A percentile compares a stretch with the other conserved stretches of the same genome.
phyloP scores from a whole-genome alignment of 2,888 invertebrate genomes.

The Andrena trimmerana region DNA sequence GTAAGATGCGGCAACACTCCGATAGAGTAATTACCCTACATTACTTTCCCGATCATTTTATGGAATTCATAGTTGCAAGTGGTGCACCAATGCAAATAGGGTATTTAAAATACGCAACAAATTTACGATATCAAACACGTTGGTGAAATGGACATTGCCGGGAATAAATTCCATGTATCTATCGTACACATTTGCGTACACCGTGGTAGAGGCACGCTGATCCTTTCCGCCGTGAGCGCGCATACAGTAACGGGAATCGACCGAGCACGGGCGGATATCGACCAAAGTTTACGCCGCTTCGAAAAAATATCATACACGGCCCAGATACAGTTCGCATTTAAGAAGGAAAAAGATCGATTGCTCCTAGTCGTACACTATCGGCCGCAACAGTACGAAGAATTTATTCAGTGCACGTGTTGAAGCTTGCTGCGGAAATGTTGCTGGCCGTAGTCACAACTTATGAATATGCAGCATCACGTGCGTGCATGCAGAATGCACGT shows the following conservation, averaged over 20 bases:
- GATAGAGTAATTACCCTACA: no score
- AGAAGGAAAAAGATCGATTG: conserved; percentile 31
- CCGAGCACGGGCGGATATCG: conserved; percentile 12
- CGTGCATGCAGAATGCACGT: conserved; percentile 60
- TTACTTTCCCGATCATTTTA: background rate
- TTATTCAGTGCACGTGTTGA: conserved; percentile 72
- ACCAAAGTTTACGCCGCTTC: background rate
- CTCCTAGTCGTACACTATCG: conserved; percentile 47
- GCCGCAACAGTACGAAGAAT: conserved; percentile 56
- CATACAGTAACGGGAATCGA: conserved; percentile 31
- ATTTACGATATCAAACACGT: background rate
- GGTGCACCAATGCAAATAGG: background rate
- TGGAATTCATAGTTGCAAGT: background rate
- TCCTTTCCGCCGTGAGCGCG: background rate
- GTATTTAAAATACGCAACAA: background rate
- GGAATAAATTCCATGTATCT: conserved; percentile 10
- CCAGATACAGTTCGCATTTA: background rate
- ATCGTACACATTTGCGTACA: background rate
- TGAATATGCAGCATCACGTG: conserved; percentile 76
- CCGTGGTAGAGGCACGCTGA: conserved; percentile 10
- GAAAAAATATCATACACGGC: conserved; percentile 14
- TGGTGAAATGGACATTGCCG: background rate
- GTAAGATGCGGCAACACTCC: no score
- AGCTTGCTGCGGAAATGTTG: conserved; percentile 73
- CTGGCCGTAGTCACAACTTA: conserved; percentile 69